Base-by-base conservation (phyloP, 2,797 vertebrate species). In the Cirrhinus molitorella region DNA sequence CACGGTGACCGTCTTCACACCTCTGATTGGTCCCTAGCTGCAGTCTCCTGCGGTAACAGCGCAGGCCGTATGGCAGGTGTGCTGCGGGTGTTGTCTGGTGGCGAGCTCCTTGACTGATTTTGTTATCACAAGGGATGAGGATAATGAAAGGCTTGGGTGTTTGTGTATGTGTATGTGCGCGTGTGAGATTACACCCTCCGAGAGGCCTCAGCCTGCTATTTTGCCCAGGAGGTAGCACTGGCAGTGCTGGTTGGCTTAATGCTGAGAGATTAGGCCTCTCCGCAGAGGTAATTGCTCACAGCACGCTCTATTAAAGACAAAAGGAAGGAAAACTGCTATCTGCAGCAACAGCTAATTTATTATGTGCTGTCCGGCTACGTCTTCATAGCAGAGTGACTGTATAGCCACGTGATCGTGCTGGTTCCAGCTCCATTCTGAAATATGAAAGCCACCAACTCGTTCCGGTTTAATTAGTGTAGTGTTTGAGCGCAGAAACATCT, bases 101-200 rank as follows among this genome's bases (percentile, higher is more conserved):
- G 59, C 91, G 91, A 93, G 90, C 88, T 89, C 90, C 68, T 88
- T 89, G 91, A 83, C 85, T 92, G 93, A 93, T 94, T 93, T 93
- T 93, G 89, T 88, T 90, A 89, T 93, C 92, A 87, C 91, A 91
- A 91, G 87, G 91, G 88, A 87, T 83, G 87, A 85, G 91, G 90
- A 85, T 90, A 91, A 92, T 92, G 88, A 91, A 59, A 86, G 85
- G 72, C 77, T 73, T 80, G 49, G 81, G 47, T 85, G 70, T 71
- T 73, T 80, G 55, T 86, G 65, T 80, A 74, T 80, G 51, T 81
- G 67, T 73, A 21, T 77, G 67, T 73, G 85, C 57, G 17, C 25
- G 43, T 85, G 83, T 81, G 59, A 83, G 85, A 76, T 49, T 83
- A 51, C 83, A 73, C 68, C 75, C 78, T 79, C 57, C 14, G 72